Evolutionary conservation across 2,888 invertebrate genomes (phyloP), one percentile per base, ranked within the genome.

Genomic region (Dysmachus trigonus): DNA sequence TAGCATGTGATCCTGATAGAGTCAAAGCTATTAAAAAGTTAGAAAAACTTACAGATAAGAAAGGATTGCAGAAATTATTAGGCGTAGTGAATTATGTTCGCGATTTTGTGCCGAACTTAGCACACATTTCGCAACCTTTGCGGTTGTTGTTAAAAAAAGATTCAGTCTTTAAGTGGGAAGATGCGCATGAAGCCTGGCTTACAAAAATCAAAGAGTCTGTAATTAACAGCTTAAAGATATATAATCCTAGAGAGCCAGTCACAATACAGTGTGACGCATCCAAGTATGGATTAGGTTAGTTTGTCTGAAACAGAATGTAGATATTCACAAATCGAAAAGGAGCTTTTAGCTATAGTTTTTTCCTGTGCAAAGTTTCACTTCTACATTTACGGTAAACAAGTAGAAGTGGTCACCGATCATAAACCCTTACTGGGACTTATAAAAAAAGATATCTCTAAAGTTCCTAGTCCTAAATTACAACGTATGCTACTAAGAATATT

Each of bases 101-200:
- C 13, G 33, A 74, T 33, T 74, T 74, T 33, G 33, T 74, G 10
- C 74, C 35, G 6, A 74, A 74, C n/a, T n/a, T 74, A 13, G 74
- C 74, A 15, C 13, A 31, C 30, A 30, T 73, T 5, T 73, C 73
- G 15, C 30, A 74, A 3, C 74, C 33, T n/a, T 31, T 27, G 7
- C 85, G 89, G n/a, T 87, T 88, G 30, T 62, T 89, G 30, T 84
- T 86, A n/a, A 89, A 88, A 86, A 87, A 88, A 15, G 72, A 87
- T 76, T n/a, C 71, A 7, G 47, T 76, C 0, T 89, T 86, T 79
- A n/a, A 74, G 13, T 89, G 88, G 88, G 27, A 82, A 31, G 51
- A 82, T 18, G 30, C 51, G 33, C 89, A 88, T n/a, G 76, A 86
- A 18, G 71, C 87, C 15, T 86, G 84, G 15, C 72, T 87, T 13